Evolutionary conservation across 2,888 invertebrate genomes (phyloP).

Genomic region (Sinopyrophorus schimmeli): DNA sequence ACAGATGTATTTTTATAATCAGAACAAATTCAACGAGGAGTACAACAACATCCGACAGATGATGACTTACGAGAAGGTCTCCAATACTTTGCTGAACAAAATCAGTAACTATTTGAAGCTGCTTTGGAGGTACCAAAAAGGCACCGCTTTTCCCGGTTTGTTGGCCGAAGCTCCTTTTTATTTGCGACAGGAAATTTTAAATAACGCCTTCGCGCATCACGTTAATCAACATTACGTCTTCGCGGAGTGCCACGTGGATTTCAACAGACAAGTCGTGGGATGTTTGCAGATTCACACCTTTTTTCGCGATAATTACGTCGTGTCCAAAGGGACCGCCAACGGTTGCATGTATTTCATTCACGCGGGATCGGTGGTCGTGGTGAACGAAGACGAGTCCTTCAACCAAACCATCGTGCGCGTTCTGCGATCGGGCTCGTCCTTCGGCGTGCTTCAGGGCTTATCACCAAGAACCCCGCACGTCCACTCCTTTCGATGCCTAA

Average conservation of each 20-base stretch:
- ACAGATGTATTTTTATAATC: conserved; percentile 5
- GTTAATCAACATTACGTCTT: conserved; percentile 36
- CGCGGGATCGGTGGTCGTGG: conserved; percentile 26
- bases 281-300: conserved; percentile 33
- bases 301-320: conserved; percentile 38
- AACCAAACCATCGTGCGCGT: conserved; percentile 27
- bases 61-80: conserved; percentile 7
- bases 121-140: conserved; percentile 11
- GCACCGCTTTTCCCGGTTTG: conserved; percentile 1
- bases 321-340: conserved; percentile 38
- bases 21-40: background rate
- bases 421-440: conserved; percentile 29
- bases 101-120: conserved; percentile 5
- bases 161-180: conserved; percentile 16
- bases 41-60: background rate
- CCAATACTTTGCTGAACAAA: conserved; percentile 2
- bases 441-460: conserved; percentile 38
- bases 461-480: conserved; percentile 31
- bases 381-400: conserved; percentile 31
- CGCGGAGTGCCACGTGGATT: conserved; percentile 38
- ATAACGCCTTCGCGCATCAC: conserved; percentile 38
- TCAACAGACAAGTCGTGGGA: conserved; percentile 39
- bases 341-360: conserved; percentile 43
- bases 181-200: conserved; percentile 27
- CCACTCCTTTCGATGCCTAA: conserved; percentile 36